Conservation (phyloP, 2,888 invertebrate species). For the Xestia rhomboidea region DNA sequence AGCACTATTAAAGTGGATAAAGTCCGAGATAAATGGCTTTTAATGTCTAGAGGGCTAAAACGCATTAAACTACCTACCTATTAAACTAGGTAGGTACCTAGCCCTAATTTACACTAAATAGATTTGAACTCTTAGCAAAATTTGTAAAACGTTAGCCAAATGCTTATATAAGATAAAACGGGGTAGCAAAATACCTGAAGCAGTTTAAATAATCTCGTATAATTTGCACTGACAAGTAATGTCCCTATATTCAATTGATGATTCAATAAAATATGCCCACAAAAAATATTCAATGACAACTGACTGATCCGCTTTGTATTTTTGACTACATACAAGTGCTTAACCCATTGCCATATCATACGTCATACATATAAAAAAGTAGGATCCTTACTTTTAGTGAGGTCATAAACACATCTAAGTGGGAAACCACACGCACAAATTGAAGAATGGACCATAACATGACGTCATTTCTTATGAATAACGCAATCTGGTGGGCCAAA, state of each 20-base stretch:
- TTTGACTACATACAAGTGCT: slow-evolving; percentile 7
- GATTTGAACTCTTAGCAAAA: background rate
- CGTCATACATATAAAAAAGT: slow-evolving; percentile 20
- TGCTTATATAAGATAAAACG: background rate
- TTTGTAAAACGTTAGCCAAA: background rate
- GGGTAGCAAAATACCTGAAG: background rate
- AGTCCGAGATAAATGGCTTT: slow-evolving; percentile 20
- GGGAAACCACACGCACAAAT: slow-evolving; percentile 32
- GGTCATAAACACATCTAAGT: slow-evolving; percentile 25
- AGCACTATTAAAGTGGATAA: slow-evolving; percentile 35
- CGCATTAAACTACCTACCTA: background rate
- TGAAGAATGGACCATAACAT: slow-evolving; percentile 35
- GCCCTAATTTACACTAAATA: background rate
- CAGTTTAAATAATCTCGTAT: background rate
- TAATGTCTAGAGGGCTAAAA: slow-evolving; percentile 17
- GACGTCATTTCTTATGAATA: slow-evolving; percentile 53
- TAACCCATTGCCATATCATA: slow-evolving; percentile 21
- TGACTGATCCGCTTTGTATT: slow-evolving; percentile 29
- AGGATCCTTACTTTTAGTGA: slow-evolving; percentile 34
- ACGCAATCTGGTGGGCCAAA: slow-evolving; percentile 51
- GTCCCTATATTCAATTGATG: slow-evolving; percentile 4
- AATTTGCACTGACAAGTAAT: background rate
- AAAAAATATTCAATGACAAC: slow-evolving; percentile 12
- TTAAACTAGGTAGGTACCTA: background rate
- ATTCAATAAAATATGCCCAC: slow-evolving; percentile 11